A percentile compares a stretch with the other conserved stretches of the same genome.
These are phyloP conservation scores for Phenganax marumi DNA, from an alignment of 92 coral and sea anemone genomes.

Conservation along the genomic window DNA sequence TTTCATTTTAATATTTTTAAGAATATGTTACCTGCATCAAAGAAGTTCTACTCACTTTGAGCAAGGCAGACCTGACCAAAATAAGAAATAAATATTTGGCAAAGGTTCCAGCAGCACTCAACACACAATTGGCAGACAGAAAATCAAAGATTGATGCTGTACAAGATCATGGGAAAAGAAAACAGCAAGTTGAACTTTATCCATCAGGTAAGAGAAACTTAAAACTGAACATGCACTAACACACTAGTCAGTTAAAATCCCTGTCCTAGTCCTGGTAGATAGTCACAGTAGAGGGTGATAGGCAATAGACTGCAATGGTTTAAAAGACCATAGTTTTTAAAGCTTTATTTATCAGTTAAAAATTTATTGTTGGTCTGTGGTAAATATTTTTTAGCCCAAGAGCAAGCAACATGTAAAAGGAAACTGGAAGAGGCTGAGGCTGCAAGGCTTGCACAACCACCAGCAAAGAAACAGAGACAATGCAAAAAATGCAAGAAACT, in stretches of 20 bases:
- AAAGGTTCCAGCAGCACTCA: constrained; percentile 55
- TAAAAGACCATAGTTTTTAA: not conserved
- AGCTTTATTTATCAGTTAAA: not conserved
- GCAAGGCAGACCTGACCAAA: constrained; percentile 32
- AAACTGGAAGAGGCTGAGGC: constrained; percentile 35
- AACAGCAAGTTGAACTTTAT: constrained; percentile 44
- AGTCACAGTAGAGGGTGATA: constrained; percentile 20
- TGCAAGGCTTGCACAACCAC: constrained; percentile 19
- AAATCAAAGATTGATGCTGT: constrained; percentile 47
- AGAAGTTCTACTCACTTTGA: constrained; percentile 29
- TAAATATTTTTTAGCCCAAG: constrained; percentile 21
- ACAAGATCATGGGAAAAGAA: constrained; percentile 31
- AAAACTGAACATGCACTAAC: constrained; percentile 6
- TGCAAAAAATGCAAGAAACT: constrained; percentile 37
- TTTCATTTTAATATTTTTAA: constrained; percentile 33
- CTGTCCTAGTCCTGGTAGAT: constrained; percentile 30
- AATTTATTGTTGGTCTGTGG: constrained; percentile 4
- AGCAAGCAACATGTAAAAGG: constrained; percentile 32
- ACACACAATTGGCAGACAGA: constrained; percentile 55
- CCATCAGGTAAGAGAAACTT: constrained; percentile 53
- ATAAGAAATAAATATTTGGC: constrained; percentile 31
- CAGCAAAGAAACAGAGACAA: constrained; percentile 27
- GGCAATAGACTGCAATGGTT: not conserved
- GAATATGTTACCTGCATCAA: constrained; percentile 50
- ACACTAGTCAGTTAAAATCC: constrained; percentile 7